Evolutionary conservation across 2,888 invertebrate species (phyloP), one percentile per base, ranked within the genome.

Genomic region (Ectemnius cavifrons): DNA sequence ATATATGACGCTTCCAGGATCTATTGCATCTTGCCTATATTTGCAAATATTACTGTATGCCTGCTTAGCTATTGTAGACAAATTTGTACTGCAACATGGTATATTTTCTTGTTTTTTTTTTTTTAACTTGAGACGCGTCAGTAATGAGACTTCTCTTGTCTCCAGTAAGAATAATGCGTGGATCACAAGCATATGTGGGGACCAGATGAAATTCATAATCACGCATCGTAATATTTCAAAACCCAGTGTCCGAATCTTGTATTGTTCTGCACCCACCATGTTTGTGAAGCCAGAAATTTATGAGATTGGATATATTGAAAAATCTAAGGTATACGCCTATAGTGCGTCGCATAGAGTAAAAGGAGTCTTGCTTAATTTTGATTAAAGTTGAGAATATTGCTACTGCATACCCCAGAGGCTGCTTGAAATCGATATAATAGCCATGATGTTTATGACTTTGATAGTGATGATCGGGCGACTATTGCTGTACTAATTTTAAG

Each of bases 41-140:
- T 63, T 81, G 80, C 80, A 65, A 82, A 79, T 75, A 82, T 91
- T 73, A 83, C 91, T 92, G 92, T 92, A 87, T 92, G 92, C 92
- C 86, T 93, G 93, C 93, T 93, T 92, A 93, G 92, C 92, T 92
- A 92, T 92, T 92, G 93, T 83, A 83, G 83, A 78, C 45, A 70
- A 49, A 74, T 78, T 23, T 78, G 74, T 77, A 75, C 63, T 81
- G 83, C 78, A 72, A 80, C 37, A 77, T 66, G 71, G 37, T 52
- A 52, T 52, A 71, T 23, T 23, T 2, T 23, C 0, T 23, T 23
- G 0, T 23, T 0, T 23, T 2, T 82, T 80, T 80, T 69, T 74
- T 78, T 80, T 75, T 67, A 71, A 63, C 71, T 46, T 66, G 49
- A 20, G 11, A 37, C 11, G 5, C 37, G 37, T 74, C 49, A 58